A percentile compares a stretch with the other conserved stretches of the same genome.
phyloP scores from a whole-genome alignment of 2,888 invertebrate species.

The Brenthis ino region DNA sequence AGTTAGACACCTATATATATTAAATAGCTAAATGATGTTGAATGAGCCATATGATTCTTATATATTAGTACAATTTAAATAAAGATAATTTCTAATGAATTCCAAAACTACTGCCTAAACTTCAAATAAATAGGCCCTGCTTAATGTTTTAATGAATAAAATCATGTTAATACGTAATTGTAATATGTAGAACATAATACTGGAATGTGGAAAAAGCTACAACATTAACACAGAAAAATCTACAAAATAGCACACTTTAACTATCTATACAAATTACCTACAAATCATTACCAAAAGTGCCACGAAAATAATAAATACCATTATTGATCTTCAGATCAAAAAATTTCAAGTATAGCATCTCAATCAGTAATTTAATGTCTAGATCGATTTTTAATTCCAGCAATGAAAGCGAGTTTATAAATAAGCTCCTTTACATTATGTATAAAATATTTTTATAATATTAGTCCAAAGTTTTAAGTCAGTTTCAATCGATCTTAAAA shows the following conservation, averaged over 20 bases:
- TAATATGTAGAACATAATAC: constrained; percentile 3
- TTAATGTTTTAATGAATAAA: neutral
- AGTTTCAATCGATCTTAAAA: neutral
- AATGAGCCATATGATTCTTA: neutral
- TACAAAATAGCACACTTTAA: constrained; percentile 15
- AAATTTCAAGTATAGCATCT: neutral
- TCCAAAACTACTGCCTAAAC: neutral
- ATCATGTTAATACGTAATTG: constrained; percentile 1
- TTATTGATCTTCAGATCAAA: too few species aligned
- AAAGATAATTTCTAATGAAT: neutral
- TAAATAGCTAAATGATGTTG: constrained; percentile 10
- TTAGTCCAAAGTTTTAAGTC: constrained; percentile 2
- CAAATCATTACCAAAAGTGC: neutral
- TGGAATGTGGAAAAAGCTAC: constrained; percentile 11
- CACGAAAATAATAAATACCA: too few species aligned
- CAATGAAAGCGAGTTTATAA: constrained; percentile 27
- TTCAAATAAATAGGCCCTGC: constrained; percentile 6
- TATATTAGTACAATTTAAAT: neutral
- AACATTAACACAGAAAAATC: constrained; percentile 10
- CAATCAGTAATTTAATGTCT: constrained; percentile 1
- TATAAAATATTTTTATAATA: constrained; percentile 9
- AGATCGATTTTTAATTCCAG: neutral
- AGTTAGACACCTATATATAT: constrained; percentile 8
- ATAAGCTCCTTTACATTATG: constrained; percentile 25
- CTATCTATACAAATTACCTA: neutral